A percentile compares a stretch with the other conserved stretches of the same genome.
Conservation (phyloP, 2,797 vertebrate genomes). For the Amblyopsis hoosieri region DNA sequence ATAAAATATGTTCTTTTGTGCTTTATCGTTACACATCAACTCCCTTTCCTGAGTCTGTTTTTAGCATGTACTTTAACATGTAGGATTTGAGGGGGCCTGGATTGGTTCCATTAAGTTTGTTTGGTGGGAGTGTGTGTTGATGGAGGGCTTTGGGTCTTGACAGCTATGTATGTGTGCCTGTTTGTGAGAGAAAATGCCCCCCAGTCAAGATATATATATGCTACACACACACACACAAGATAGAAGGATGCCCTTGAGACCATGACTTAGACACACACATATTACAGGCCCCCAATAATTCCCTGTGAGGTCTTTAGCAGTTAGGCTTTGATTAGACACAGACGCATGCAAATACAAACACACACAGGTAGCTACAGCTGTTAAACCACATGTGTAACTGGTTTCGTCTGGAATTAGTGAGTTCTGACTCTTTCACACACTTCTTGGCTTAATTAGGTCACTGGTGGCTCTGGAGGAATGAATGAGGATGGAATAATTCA, state of each 20-base stretch:
- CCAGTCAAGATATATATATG: conserved; percentile 22
- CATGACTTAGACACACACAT: conserved; percentile 2
- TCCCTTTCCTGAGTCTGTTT: conserved; percentile 12
- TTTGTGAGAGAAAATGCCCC: conserved; percentile 4
- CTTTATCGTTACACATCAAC: not conserved
- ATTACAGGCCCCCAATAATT: conserved; percentile 26
- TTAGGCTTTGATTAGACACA: conserved; percentile 37
- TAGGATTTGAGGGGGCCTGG: conserved; percentile 71
- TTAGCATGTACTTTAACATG: conserved; percentile 46
- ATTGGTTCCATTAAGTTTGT: conserved; percentile 75
- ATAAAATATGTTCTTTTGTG: conserved; percentile 28
- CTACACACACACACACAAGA: conserved; percentile 23
- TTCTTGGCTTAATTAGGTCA: conserved; percentile 74
- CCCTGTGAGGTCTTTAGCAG: conserved; percentile 37
- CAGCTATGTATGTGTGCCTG: conserved; percentile 36
- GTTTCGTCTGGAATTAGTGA: conserved; percentile 43
- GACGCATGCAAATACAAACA: conserved; percentile 23
- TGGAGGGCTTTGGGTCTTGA: conserved; percentile 55
- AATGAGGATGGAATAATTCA: conserved; percentile 49
- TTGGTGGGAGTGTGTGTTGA: conserved; percentile 69
- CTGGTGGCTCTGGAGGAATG: conserved; percentile 54
- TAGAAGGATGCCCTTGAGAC: conserved; percentile 43
- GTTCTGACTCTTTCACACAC: conserved; percentile 69
- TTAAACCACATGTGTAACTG: conserved; percentile 47
- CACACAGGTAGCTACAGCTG: conserved; percentile 45